These are phyloP conservation scores for Spisula solida DNA, from an alignment of 2,888 invertebrate genomes.

Conservation along the genomic window DNA sequence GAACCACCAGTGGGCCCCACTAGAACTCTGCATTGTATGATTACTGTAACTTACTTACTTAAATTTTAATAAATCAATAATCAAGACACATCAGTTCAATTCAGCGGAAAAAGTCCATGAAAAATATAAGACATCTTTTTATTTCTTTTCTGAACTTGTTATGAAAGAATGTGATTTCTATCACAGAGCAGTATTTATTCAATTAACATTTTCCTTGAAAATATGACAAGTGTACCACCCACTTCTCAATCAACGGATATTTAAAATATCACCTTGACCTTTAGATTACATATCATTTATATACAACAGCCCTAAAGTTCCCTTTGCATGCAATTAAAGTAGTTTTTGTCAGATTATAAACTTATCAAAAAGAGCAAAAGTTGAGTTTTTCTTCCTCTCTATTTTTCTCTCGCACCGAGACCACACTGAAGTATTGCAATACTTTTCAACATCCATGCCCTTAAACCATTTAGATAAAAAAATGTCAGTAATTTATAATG, in stretches of 20 bases:
- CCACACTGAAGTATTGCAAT: slow-evolving; percentile 35
- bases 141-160: background rate
- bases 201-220: slow-evolving; percentile 10
- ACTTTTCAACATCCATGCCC: slow-evolving; percentile 9
- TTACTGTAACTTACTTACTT: background rate
- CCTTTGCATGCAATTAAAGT: background rate
- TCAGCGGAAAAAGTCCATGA: background rate
- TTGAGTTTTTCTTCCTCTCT: background rate
- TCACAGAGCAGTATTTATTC: background rate
- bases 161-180: background rate
- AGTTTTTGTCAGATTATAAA: background rate
- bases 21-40: background rate
- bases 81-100: background rate
- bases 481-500: slow-evolving; percentile 31
- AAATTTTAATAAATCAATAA: background rate
- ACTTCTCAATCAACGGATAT: slow-evolving; percentile 1
- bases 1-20: background rate
- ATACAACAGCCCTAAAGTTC: background rate
- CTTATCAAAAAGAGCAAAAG: background rate
- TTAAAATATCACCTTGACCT: slow-evolving; percentile 12
- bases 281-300: background rate
- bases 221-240: background rate
- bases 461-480: slow-evolving; percentile 36
- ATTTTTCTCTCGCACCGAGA: background rate
- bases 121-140: background rate